Conservation (phyloP, 1,140 invertebrate species). For the Apis cerana region DNA sequence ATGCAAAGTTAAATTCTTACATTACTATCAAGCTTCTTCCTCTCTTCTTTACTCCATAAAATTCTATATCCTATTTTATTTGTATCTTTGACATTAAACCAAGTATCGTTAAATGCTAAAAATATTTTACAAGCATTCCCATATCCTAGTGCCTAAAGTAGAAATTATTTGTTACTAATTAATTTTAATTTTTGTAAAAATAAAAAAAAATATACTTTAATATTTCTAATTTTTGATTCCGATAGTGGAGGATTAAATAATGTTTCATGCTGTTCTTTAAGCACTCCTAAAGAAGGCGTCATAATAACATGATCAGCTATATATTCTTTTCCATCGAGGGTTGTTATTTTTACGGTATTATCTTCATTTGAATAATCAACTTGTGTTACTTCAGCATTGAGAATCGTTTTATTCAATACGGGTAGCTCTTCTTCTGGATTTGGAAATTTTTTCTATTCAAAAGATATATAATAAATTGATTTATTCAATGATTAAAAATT, state of each 20-base stretch:
- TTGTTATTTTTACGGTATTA: constrained; percentile 65
- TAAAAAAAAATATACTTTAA: constrained; percentile 64
- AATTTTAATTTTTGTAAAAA: not conserved
- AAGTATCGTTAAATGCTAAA: constrained; percentile 84
- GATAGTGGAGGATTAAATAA: constrained; percentile 76
- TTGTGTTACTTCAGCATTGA: constrained; percentile 70
- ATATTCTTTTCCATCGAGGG: constrained; percentile 69
- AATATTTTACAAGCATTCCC: constrained; percentile 87
- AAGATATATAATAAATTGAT: not conserved
- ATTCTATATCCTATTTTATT: constrained; percentile 74
- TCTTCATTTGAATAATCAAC: constrained; percentile 68
- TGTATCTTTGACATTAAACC: constrained; percentile 81
- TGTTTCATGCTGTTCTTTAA: constrained; percentile 73
- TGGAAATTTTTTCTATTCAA: constrained; percentile 72
- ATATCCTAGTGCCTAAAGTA: constrained; percentile 80
- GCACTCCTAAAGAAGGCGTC: constrained; percentile 79
- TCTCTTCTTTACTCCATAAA: constrained; percentile 81
- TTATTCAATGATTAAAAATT: not conserved
- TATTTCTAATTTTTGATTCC: constrained; percentile 68
- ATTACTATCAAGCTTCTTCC: constrained; percentile 63
- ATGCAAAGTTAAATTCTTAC: constrained; percentile 23
- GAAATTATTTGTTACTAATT: not conserved
- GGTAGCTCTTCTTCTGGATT: constrained; percentile 66
- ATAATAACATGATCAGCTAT: constrained; percentile 76
- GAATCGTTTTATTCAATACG: constrained; percentile 68